Evolutionary conservation across 1,140 invertebrate species (phyloP).

Genomic region (Anthonomus grandis): DNA sequence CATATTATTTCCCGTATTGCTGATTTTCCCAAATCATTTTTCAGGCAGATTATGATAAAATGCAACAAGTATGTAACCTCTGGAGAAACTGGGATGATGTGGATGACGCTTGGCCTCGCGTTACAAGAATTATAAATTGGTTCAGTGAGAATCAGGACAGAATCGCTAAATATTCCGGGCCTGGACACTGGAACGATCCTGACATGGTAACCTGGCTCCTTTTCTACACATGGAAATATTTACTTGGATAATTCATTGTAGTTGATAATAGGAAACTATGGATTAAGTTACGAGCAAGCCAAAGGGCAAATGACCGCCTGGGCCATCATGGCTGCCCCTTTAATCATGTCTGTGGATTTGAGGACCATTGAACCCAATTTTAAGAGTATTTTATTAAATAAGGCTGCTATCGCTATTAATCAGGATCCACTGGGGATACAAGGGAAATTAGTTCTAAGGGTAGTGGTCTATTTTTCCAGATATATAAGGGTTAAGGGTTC

Average conservation of each 20-base stretch:
- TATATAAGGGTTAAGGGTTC: too few species aligned
- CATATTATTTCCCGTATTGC: constrained; percentile 2
- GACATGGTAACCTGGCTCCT: constrained; percentile 67
- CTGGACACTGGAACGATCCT: constrained; percentile 89
- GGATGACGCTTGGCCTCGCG: constrained; percentile 74
- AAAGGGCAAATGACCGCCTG: constrained; percentile 88
- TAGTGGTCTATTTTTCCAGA: not conserved
- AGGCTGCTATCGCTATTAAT: constrained; percentile 73
- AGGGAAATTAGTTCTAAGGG: constrained; percentile 52
- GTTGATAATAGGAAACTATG: constrained; percentile 84
- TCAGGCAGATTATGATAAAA: constrained; percentile 67
- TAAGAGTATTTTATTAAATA: constrained; percentile 75
- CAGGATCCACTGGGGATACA: constrained; percentile 80
- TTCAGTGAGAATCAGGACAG: constrained; percentile 73
- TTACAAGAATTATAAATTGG: constrained; percentile 72
- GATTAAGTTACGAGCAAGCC: constrained; percentile 77
- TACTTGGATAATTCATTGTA: constrained; percentile 46
- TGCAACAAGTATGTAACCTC: constrained; percentile 74
- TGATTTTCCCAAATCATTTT: constrained; percentile 30
- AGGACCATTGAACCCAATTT: constrained; percentile 67
- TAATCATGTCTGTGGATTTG: constrained; percentile 87
- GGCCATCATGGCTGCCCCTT: constrained; percentile 82
- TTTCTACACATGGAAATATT: not conserved
- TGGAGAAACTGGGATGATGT: constrained; percentile 90
- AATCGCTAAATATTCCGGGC: constrained; percentile 69